Conservation (phyloP, 2,888 invertebrate species). For the Acronicta leporina region DNA sequence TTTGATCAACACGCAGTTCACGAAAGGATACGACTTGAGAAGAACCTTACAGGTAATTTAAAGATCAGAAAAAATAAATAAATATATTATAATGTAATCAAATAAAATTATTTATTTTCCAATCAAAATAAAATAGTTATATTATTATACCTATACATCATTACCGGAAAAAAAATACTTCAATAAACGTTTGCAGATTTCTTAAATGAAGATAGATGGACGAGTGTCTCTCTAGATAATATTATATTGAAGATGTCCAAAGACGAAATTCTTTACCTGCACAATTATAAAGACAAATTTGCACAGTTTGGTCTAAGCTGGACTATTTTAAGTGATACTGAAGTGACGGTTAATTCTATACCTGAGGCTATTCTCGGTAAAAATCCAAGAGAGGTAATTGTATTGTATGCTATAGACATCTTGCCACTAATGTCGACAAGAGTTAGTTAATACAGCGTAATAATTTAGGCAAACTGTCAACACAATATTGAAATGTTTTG, state of each 20-base stretch:
- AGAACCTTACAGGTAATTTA: conserved; percentile 88
- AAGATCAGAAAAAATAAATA: too few species aligned
- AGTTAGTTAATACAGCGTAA: not conserved
- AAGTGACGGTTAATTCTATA: conserved; percentile 85
- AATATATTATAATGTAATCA: too few species aligned
- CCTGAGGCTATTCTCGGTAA: conserved; percentile 91
- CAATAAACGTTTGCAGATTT: conserved; percentile 77
- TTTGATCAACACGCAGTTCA: conserved; percentile 97
- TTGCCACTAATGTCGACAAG: not conserved
- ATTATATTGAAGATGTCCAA: conserved; percentile 71
- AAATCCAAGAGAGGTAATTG: conserved; percentile 85
- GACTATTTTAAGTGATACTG: conserved; percentile 72
- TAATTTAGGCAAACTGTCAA: too few species aligned
- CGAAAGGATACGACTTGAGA: conserved; percentile 94
- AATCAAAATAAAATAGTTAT: too few species aligned
- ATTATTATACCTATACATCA: too few species aligned
- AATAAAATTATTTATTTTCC: too few species aligned
- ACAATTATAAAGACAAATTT: conserved; percentile 87
- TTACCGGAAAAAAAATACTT: too few species aligned
- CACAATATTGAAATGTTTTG: too few species aligned
- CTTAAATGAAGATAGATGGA: conserved; percentile 76
- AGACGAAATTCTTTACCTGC: conserved; percentile 87
- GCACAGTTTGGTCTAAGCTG: conserved; percentile 89
- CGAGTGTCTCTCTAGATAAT: conserved; percentile 66
- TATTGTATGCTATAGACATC: not conserved